Percentiles rank a stretch among this genome's conserved stretches.
These are phyloP conservation scores for Anoura caudifer DNA, from an alignment of 2,113 vertebrate species.

Conservation along the genomic window DNA sequence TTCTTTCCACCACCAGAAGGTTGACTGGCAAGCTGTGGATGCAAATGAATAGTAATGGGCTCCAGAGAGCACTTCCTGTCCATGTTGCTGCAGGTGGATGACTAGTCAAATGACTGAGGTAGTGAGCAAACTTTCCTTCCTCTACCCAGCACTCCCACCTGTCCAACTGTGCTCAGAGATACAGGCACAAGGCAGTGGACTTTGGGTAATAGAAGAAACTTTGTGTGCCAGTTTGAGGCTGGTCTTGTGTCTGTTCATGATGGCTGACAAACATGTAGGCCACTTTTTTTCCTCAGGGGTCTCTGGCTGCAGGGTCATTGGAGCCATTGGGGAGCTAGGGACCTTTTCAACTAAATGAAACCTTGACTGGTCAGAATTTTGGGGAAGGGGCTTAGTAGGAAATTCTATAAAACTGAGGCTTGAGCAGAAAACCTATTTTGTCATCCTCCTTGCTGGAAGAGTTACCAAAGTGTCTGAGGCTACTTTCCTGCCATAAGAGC, in stretches of 20 bases:
- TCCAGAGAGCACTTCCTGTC: not conserved
- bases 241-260: not conserved
- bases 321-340: not conserved
- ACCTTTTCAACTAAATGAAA: not conserved
- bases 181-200: not conserved
- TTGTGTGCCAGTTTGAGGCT: not conserved
- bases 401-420: slow-evolving; percentile 30
- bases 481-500: not conserved
- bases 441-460: not conserved
- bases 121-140: not conserved
- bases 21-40: not conserved
- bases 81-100: not conserved
- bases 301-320: not conserved
- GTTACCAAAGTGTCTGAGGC: not conserved
- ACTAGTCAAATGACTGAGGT: not conserved
- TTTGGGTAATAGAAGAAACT: not conserved
- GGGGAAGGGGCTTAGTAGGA: not conserved
- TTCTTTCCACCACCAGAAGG: not conserved
- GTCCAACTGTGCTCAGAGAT: not conserved
- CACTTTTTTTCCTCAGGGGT: not conserved
- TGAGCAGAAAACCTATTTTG: not conserved
- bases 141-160: not conserved
- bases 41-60: not conserved
- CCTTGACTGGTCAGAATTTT: not conserved
- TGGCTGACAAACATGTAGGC: not conserved